These are phyloP conservation scores for Apaloderma vittatum DNA, from an alignment of 2,113 vertebrate species.

Conservation along the genomic window DNA sequence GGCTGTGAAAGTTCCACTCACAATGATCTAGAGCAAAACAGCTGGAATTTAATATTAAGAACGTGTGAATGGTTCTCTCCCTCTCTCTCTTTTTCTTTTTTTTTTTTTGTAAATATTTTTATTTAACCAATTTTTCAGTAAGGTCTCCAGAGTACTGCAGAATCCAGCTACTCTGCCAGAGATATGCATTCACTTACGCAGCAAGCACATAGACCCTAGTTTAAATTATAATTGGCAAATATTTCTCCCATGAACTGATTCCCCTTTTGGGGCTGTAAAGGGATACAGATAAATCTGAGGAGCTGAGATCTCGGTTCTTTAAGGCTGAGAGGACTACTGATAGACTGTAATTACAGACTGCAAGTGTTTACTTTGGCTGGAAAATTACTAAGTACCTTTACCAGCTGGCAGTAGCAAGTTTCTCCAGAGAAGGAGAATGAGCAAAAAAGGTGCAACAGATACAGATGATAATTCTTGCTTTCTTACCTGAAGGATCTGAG, in stretches of 20 bases:
- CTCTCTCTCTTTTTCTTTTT: neutral
- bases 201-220: neutral
- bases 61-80: neutral
- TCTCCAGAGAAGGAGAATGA: neutral
- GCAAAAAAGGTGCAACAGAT: neutral
- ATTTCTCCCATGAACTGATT: neutral
- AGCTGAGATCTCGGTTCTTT: neutral
- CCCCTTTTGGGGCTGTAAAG: neutral
- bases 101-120: neutral
- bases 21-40: neutral
- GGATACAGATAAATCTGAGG: neutral
- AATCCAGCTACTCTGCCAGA: neutral
- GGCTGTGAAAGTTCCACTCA: neutral
- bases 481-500: neutral
- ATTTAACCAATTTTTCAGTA: neutral
- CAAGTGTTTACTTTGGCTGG: conserved; percentile 8
- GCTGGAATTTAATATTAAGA: neutral
- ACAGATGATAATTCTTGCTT: neutral
- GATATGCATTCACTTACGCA: neutral
- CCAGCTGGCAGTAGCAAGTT: neutral
- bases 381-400: neutral
- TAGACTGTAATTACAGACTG: neutral
- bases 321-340: neutral
- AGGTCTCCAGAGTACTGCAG: neutral
- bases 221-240: conserved; percentile 3